Evolutionary conservation across 2,797 vertebrate species (phyloP).

Genomic region (Falco concolor): DNA sequence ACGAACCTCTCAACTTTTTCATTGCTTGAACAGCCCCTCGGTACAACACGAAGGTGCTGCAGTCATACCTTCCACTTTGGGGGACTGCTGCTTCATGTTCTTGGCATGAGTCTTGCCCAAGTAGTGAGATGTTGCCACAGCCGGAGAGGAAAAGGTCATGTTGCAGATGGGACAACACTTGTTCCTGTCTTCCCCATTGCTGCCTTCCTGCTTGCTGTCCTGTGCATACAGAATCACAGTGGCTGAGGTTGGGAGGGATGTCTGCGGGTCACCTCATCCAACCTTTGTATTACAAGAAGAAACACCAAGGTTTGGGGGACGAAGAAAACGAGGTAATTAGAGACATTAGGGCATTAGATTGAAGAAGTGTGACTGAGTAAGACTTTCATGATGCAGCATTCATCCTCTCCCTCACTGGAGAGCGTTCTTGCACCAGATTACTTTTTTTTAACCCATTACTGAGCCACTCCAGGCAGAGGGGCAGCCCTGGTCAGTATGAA

Average conservation of each 20-base stretch:
- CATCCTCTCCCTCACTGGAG: not conserved
- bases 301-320: not conserved
- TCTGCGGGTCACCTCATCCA: not conserved
- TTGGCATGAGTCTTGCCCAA: constrained; percentile 94
- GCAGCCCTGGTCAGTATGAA: not conserved
- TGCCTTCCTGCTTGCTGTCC: constrained; percentile 76
- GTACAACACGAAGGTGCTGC: accelerated
- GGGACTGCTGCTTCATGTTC: constrained; percentile 84
- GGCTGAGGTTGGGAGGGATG: not conserved
- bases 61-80: constrained; percentile 79
- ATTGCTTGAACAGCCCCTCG: not conserved
- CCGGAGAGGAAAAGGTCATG: constrained; percentile 92
- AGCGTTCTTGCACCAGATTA: not conserved
- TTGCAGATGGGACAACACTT: constrained; percentile 91
- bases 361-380: not conserved
- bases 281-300: not conserved
- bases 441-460: not conserved
- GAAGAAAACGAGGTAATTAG: not conserved
- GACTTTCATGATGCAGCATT: not conserved
- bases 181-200: constrained; percentile 80
- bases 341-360: not conserved
- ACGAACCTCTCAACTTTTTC: not conserved
- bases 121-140: constrained; percentile 94
- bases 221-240: not conserved
- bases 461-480: not conserved